Conservation (phyloP, 1,140 invertebrate genomes). For the Maniola jurtina region DNA sequence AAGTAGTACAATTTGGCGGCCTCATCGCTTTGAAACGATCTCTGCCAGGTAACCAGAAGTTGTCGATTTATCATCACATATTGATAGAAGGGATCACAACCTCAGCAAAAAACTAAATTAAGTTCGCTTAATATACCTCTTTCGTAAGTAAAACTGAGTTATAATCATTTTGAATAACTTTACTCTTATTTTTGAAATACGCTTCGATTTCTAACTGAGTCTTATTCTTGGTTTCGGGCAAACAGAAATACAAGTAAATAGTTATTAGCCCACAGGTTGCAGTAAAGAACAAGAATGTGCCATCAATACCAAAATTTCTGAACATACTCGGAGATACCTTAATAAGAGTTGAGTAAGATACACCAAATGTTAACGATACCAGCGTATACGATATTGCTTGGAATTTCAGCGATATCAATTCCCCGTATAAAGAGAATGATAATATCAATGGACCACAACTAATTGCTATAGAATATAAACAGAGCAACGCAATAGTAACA, state of each 20-base stretch:
- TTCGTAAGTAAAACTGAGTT: slow-evolving; percentile 2
- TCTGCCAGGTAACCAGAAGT: too few relatives aligned
- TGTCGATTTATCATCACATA: too few relatives aligned
- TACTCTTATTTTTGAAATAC: slow-evolving; percentile 12
- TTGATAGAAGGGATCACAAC: too few relatives aligned
- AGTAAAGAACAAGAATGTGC: too few relatives aligned
- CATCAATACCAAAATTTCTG: too few relatives aligned
- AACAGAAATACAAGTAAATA: slow-evolving; percentile 14
- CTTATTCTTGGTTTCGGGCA: slow-evolving; percentile 27
- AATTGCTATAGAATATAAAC: slow-evolving; percentile 19
- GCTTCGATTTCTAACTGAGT: slow-evolving; percentile 7
- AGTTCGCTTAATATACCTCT: not conserved
- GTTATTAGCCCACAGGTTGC: slow-evolving; percentile 20
- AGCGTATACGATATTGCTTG: too few relatives aligned
- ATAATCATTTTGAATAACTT: not conserved
- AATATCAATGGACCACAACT: slow-evolving; percentile 25
- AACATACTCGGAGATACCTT: too few relatives aligned
- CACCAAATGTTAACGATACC: not conserved
- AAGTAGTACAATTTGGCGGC: too few relatives aligned
- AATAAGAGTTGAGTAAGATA: slow-evolving; percentile 7
- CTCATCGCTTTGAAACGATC: too few relatives aligned
- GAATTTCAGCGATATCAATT: slow-evolving; percentile 19
- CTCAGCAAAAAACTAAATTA: too few relatives aligned
- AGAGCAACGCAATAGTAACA: slow-evolving; percentile 16
- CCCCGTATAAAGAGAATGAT: slow-evolving; percentile 18